Base-by-base conservation (phyloP, 1,140 invertebrate genomes). In the Alviniconcha marisindica region DNA sequence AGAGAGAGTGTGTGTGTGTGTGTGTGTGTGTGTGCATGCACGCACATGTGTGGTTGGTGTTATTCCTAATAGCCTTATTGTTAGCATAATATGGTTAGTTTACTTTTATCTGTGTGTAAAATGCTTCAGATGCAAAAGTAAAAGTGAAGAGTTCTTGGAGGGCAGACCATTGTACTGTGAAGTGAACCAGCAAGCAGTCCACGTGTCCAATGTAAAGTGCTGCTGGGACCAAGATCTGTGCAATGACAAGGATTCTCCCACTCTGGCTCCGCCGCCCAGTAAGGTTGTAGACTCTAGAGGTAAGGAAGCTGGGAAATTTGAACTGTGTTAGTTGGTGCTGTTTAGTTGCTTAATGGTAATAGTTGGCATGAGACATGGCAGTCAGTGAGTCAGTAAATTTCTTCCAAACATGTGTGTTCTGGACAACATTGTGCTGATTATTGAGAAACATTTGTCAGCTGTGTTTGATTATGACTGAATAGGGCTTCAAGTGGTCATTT, bases 121-220 rank as follows among this genome's bases (percentile, higher is more conserved):
- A 24, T 81, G 33, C 38, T 42, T 18, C 71, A 82, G 81, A 63
- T 82, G 81, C 51, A 82, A 82, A 42, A 44, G 38, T 42, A 60
- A 82, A 77, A 36, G 18, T 40, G 51, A 77, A 60, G 14, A n/a
- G 31, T 82, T 76, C 44, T 40, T 76, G 7, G 0, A 54, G 36
- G 54, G 40, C 38, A 12, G 81, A 7, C 81, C 69, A 4, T 28
- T 82, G 51, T 82, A 56, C 18, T 82, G 81, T 42, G 81, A 82
- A 38, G 40, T 82, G 36, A 82, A 76, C 51, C 69, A 82, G 33
- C 48, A 63, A 10, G 33, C 44, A 24, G 28, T 60, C 14, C 71
- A 63, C n/a, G 48, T 63, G n/a, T 63, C 73, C 36, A 82, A 82
- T 60, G 51, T 82, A n/a, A 76, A 56, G 31, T 82, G 81, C 51